Percentiles rank a stretch among this genome's conserved stretches.
phyloP scores from a whole-genome alignment of 2,113 vertebrate species.

The Brachionichthys hirsutus region DNA sequence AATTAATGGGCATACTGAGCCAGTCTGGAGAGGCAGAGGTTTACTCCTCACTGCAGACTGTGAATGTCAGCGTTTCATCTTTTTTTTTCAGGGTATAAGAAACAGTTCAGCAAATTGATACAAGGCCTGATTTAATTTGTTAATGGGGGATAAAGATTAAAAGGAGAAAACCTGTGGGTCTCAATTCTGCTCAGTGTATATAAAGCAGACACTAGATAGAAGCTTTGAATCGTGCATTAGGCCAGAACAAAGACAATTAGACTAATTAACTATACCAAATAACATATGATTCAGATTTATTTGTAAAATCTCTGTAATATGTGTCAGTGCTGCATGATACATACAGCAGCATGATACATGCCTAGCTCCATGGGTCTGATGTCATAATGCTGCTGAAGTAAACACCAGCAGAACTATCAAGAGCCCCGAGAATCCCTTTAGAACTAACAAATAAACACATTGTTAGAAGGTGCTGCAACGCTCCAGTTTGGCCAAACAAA shows the following conservation, averaged over 20 bases:
- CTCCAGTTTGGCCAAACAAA: neutral
- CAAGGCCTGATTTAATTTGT: neutral
- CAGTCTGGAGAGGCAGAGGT: neutral
- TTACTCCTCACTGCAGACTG: neutral
- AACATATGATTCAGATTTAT: neutral
- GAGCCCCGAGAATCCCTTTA: constrained; percentile 19
- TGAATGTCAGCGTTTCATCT: neutral
- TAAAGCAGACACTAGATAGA: constrained; percentile 1
- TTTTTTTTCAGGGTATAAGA: neutral
- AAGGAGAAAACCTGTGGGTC: constrained; percentile 19
- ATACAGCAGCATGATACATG: too few relatives aligned
- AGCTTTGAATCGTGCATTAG: constrained; percentile 1
- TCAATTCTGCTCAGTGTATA: neutral
- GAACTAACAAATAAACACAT: constrained; percentile 36
- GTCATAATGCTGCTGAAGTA: constrained; percentile 1
- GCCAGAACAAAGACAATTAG: constrained; percentile 4
- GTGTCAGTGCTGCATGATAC: too few relatives aligned
- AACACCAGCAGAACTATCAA: constrained; percentile 15
- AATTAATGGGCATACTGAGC: constrained; percentile 34
- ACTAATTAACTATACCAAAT: constrained; percentile 6
- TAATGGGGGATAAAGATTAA: constrained; percentile 31
- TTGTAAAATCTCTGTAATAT: neutral
- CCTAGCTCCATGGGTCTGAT: too few relatives aligned
- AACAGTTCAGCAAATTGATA: too few relatives aligned
- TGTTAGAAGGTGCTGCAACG: constrained; percentile 22